These are phyloP conservation scores for Podarcis muralis DNA, from an alignment of 2,113 vertebrate genomes.

Conservation along the genomic window DNA sequence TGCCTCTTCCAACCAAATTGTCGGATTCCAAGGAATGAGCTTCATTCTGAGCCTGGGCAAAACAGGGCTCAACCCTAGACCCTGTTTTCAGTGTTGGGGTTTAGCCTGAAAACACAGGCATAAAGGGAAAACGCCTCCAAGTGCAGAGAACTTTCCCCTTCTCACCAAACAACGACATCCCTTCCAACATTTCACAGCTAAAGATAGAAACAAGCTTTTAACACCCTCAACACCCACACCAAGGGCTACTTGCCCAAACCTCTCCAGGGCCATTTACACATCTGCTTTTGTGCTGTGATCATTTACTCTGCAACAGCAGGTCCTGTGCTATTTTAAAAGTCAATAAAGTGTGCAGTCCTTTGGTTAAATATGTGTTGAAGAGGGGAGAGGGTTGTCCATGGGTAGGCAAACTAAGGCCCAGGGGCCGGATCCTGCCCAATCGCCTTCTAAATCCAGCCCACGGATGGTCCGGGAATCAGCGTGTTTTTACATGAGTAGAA, in stretches of 20 bases:
- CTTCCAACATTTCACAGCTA: neutral
- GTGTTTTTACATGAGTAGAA: too few species aligned
- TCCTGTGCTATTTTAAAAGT: neutral
- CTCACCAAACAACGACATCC: too few species aligned
- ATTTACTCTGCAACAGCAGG: neutral
- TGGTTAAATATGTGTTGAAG: neutral
- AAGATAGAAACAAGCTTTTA: neutral
- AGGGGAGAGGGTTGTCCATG: too few species aligned
- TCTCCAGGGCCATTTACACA: neutral
- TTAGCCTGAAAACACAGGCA: neutral
- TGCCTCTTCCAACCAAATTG: rapidly evolving
- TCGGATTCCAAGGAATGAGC: neutral
- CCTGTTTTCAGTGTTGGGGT: neutral
- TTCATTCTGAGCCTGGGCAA: neutral
- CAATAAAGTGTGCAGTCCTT: neutral
- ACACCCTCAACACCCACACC: neutral
- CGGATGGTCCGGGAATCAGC: too few species aligned
- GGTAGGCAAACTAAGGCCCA: too few species aligned
- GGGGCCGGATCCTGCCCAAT: too few species aligned
- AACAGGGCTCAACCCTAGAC: neutral
- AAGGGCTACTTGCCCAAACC: neutral
- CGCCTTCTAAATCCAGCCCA: too few species aligned
- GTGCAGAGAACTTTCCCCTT: neutral
- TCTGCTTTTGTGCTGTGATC: neutral
- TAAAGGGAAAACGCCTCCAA: neutral